These are phyloP conservation scores for Carterocephalus palaemon DNA, from an alignment of 2,888 invertebrate species.

Conservation along the genomic window DNA sequence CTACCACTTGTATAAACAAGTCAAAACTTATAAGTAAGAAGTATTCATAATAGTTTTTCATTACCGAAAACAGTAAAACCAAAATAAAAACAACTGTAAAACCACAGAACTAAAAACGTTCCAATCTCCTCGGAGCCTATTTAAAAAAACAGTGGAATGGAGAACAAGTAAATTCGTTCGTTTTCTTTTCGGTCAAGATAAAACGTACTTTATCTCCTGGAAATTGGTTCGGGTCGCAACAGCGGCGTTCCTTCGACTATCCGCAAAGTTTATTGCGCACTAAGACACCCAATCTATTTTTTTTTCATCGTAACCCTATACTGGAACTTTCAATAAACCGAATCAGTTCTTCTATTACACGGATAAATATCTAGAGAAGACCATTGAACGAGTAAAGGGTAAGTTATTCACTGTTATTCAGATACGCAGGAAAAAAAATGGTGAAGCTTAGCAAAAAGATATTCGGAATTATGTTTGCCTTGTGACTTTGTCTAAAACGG, in stretches of 20 bases:
- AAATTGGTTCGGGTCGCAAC: conserved; percentile 7
- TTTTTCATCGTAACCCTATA: conserved; percentile 10
- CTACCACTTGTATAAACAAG: too few species aligned
- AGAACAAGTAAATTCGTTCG: too few species aligned
- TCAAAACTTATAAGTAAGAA: too few species aligned
- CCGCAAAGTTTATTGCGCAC: conserved; percentile 13
- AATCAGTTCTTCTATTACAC: conserved; percentile 24
- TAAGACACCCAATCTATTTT: conserved; percentile 21
- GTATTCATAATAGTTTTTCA: too few species aligned
- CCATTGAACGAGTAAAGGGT: conserved; percentile 12
- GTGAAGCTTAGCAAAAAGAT: neutral
- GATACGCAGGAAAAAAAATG: conserved; percentile 21
- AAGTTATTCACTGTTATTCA: conserved; percentile 20
- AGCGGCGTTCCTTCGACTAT: neutral
- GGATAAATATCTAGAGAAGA: conserved; percentile 22
- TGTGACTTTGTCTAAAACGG: conserved; percentile 3
- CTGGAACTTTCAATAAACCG: conserved; percentile 24
- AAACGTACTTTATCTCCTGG: conserved; percentile 3
- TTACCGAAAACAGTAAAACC: too few species aligned
- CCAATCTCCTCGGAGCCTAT: too few species aligned
- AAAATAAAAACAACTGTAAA: too few species aligned
- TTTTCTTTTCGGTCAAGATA: neutral
- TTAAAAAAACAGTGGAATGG: too few species aligned
- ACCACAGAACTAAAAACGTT: too few species aligned
- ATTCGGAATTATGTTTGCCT: neutral